phyloP scores from a whole-genome alignment of 2,888 invertebrate genomes.

The Tenthredo livida region DNA sequence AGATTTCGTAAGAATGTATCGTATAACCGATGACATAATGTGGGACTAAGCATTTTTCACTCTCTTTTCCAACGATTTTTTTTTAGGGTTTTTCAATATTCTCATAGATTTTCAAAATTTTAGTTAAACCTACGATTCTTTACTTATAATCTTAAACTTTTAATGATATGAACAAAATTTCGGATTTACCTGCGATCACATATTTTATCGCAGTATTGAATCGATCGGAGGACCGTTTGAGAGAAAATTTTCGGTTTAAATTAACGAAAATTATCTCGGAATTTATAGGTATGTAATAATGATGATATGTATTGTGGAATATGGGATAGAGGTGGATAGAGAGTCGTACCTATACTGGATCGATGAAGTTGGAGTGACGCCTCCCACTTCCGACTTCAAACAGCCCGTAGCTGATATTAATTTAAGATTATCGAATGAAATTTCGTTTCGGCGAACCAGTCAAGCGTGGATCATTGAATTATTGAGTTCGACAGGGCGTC shows the following conservation, averaged over 20 bases:
- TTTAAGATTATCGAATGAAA: slow-evolving; percentile 46
- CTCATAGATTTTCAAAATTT: no score
- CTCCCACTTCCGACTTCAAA: slow-evolving; percentile 32
- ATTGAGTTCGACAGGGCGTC: slow-evolving; percentile 38
- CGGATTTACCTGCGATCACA: no score
- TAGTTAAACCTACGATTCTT: no score
- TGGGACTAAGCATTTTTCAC: no score
- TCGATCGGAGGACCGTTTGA: no score
- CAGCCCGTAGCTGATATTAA: slow-evolving; percentile 43
- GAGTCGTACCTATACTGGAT: neutral
- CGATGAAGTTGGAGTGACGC: neutral
- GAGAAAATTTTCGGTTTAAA: no score
- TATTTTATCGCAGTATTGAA: no score
- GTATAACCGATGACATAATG: neutral
- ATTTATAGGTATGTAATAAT: neutral
- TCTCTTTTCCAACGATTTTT: no score
- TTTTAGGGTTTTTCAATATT: no score
- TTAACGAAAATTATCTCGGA: no score
- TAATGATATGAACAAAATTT: no score
- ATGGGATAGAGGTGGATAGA: neutral
- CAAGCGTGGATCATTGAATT: slow-evolving; percentile 38
- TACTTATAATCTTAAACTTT: no score
- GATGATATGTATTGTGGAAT: neutral
- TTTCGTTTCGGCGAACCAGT: slow-evolving; percentile 43
- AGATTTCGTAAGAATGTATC: neutral